Base-by-base conservation (phyloP, 2,113 vertebrate genomes). In the Mola mola region DNA sequence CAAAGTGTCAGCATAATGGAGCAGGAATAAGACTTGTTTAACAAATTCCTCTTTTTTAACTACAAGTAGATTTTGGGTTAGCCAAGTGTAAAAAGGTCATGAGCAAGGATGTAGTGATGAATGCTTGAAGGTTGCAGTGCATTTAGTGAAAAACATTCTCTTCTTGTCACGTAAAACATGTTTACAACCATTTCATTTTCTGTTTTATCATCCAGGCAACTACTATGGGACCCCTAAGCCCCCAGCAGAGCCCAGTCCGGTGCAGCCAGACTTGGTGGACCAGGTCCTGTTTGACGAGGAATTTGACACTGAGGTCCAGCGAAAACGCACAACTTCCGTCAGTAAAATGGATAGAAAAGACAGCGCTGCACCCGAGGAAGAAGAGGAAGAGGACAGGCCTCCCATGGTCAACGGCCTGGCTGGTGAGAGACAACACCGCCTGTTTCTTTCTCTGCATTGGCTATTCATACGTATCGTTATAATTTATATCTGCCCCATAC, bases 171-270 rank as follows among this genome's bases (percentile, higher is more conserved):
- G 8, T 12, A 3, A 38, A 53, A 16, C 1, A 8, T 37, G 41
- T 6, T 56, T 22, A 4, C n/a, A 4, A 25, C 29, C 22, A 12
- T 6, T 60, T 8, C 37, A 9, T 9, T 57, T 24, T 22, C 10
- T 6, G 24, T 44, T 2, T 52, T 1, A 8, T 40, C 16, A n/a
- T 42, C 6, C 83, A 99, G 97, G 96, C 55, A 99, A 99, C 78
- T 98, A 97, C 86, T 99, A 98, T 6, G 97, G 96, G 26, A 99
- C 97, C 4, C 97, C 97, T 0, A 98, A 98, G 69, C 97, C 97
- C 59, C 95, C 97, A 0, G 94, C 96, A 1, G 96, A 99, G 70
- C 95, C 96, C 66, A 96, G 94, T 73, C 94, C 96, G 4, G 96
- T 98, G 61, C 96, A 98, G 85, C 93, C 96, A 0, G 97, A 99